These are phyloP conservation scores for Epinephelus awoara DNA, from an alignment of 2,797 vertebrate genomes.

Conservation along the genomic window DNA sequence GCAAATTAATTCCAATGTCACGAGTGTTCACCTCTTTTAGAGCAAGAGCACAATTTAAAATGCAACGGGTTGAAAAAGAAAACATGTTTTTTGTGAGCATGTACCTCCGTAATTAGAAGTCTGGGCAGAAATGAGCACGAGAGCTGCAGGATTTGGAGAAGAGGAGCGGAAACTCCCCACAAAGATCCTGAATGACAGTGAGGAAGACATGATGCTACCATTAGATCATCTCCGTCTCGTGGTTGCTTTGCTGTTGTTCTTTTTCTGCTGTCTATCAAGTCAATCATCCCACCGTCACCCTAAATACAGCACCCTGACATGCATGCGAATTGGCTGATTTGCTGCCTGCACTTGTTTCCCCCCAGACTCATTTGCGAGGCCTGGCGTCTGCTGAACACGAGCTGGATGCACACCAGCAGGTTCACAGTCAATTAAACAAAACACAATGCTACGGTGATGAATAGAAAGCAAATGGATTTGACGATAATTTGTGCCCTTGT, in stretches of 20 bases:
- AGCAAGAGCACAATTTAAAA: constrained; percentile 30
- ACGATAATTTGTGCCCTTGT: constrained; percentile 79
- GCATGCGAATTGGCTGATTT: constrained; percentile 79
- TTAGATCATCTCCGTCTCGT: constrained; percentile 44
- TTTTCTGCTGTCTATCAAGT: constrained; percentile 63
- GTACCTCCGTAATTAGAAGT: constrained; percentile 47
- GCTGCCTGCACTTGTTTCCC: constrained; percentile 75
- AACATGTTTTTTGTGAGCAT: constrained; percentile 15
- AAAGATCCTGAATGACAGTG: constrained; percentile 28
- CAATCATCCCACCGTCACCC: constrained; percentile 68
- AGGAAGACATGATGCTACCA: constrained; percentile 32
- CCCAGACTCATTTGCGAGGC: constrained; percentile 77
- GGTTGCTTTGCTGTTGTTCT: constrained; percentile 50
- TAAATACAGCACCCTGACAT: constrained; percentile 63
- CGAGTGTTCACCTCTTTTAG: constrained; percentile 26
- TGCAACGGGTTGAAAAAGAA: constrained; percentile 20
- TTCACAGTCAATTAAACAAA: constrained; percentile 85
- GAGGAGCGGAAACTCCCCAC: constrained; percentile 26
- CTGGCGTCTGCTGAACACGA: constrained; percentile 73
- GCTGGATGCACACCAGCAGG: constrained; percentile 79
- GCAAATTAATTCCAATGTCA: constrained; percentile 45
- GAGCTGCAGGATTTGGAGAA: constrained; percentile 3
- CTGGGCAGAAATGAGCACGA: constrained; percentile 12
- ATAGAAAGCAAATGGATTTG: constrained; percentile 78
- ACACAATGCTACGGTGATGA: constrained; percentile 77